Base-by-base conservation (phyloP, 2,888 invertebrate genomes). In the Aphodius granarius region DNA sequence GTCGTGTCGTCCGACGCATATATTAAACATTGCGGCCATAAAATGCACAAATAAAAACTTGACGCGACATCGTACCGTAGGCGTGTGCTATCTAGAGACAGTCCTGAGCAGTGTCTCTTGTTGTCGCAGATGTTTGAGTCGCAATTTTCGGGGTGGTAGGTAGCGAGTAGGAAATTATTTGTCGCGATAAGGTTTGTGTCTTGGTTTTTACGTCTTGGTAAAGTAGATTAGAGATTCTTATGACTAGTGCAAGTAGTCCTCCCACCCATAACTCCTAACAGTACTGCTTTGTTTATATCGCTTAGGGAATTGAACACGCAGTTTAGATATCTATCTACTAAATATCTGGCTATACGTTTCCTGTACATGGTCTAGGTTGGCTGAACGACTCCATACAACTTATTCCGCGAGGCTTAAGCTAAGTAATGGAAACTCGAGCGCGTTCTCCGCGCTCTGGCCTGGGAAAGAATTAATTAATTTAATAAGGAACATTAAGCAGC, bases 211-310 rank as follows among this genome's bases (percentile, higher is more conserved):
- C 13, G 2, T 9, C 43, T 43, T 19, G 68, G 20, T n/a, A 68
- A 20, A 18, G 4, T 21, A 22, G 20, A 20, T 18, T 3, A 16
- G n/a, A 68, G 15, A 4, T 18, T 68, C 20, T 68, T 68, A 68
- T 68, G 43, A 43, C 43, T 43, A 73, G 74, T 75, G 78, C 77
- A 79, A 79, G 77, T 75, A 75, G 73, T 79, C 78, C 80, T 78
- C 79, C 80, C 78, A 79, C 78, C 21, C 16, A 16, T 70, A 23
- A 70, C 16, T 76, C 73, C 73, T 80, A 80, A 80, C 79, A 78
- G 79, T 80, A 78, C 77, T 73, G 75, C 77, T 78, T 79, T 80
- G 79, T 79, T 79, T 78, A 72, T 72, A 72, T 77, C 77, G 74
- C 73, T 75, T 21, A 71, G 23, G 43, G 43, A 43, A 43, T 43